These are phyloP conservation scores for Microcebus jonahi DNA, from an alignment of 2,113 vertebrate genomes.

Conservation along the genomic window DNA sequence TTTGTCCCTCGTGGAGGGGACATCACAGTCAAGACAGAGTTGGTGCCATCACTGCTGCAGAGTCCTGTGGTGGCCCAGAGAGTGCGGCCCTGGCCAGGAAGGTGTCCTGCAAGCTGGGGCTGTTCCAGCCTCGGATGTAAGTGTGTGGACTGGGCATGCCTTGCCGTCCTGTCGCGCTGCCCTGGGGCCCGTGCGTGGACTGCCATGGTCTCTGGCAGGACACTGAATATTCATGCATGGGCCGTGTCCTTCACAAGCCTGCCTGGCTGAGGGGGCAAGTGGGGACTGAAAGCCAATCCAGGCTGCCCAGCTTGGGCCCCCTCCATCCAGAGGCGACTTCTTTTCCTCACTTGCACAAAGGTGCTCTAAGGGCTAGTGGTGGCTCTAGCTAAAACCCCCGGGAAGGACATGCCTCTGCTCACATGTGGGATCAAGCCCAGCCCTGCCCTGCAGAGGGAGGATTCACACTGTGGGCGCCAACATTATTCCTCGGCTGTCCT, in stretches of 20 bases:
- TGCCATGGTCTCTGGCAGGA: background rate
- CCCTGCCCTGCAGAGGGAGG: background rate
- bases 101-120: constrained; percentile 73
- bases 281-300: background rate
- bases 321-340: too few species aligned
- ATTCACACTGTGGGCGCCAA: accelerated
- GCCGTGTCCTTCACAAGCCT: background rate
- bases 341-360: background rate
- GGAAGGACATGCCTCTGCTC: background rate
- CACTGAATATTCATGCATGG: accelerated
- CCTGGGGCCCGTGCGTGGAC: background rate
- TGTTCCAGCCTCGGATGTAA: constrained; percentile 69
- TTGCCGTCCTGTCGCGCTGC: accelerated
- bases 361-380: background rate
- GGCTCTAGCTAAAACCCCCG: background rate
- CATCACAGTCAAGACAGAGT: constrained; percentile 79
- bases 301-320: background rate
- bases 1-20: constrained; percentile 53
- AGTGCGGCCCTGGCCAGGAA: constrained; percentile 75
- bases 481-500: background rate
- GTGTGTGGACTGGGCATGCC: background rate
- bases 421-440: background rate
- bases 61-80: constrained; percentile 74
- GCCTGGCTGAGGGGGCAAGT: too few species aligned
- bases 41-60: constrained; percentile 82